Percentiles rank a stretch among this genome's conserved stretches.
Conservation (phyloP, 2,888 invertebrate species). For the Ophion ventricosus region DNA sequence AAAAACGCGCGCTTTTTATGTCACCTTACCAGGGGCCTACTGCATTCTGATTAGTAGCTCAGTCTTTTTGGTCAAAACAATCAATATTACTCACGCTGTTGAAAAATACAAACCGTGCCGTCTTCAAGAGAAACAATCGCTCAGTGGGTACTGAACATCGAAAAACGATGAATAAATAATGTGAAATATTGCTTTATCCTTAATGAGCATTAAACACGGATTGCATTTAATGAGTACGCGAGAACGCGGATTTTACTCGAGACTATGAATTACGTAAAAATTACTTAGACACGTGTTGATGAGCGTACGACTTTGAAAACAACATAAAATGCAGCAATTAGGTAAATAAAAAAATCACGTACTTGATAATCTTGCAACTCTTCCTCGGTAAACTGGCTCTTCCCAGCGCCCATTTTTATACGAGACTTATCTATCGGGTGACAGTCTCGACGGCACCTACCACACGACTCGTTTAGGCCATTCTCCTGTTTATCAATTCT, state of each 20-base stretch:
- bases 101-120: constrained; percentile 6
- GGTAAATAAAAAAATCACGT: constrained; percentile 67
- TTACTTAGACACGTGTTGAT: neutral
- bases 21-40: constrained; percentile 21
- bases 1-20: constrained; percentile 28
- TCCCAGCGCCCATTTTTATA: constrained; percentile 89
- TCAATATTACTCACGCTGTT: constrained; percentile 36
- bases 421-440: constrained; percentile 4
- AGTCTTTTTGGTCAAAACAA: constrained; percentile 52
- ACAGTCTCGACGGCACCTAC: constrained; percentile 51
- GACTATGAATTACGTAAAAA: neutral
- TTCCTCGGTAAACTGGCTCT: constrained; percentile 93
- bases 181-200: neutral
- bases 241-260: neutral
- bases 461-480: constrained; percentile 41
- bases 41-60: constrained; percentile 1
- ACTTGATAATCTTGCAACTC: constrained; percentile 96
- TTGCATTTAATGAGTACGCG: neutral
- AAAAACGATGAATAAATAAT: neutral
- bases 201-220: neutral
- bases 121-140: neutral
- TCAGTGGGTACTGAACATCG: neutral
- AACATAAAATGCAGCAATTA: neutral
- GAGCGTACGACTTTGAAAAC: too few species aligned
- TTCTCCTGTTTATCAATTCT: constrained; percentile 29